These are phyloP conservation scores for Microcebus jonahi DNA, from an alignment of 2,113 vertebrate species.

Conservation along the genomic window DNA sequence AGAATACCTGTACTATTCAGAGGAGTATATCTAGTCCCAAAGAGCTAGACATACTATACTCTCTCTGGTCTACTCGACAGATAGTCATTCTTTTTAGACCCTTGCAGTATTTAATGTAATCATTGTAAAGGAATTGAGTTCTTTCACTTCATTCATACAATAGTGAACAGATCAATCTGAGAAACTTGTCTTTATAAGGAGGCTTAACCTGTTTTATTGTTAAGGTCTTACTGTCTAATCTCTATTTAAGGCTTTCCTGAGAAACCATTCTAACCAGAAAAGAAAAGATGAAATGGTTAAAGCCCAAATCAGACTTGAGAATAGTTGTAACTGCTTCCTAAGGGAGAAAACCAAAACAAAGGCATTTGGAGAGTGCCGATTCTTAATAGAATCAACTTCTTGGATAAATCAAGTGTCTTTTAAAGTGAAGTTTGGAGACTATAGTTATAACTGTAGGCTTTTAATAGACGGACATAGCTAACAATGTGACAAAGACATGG, in stretches of 20 bases:
- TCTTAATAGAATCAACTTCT: constrained; percentile 1
- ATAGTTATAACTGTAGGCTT: background rate
- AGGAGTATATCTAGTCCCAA: background rate
- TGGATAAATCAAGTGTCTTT: background rate
- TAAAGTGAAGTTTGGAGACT: background rate
- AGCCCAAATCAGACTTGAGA: background rate
- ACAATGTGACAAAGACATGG: constrained; percentile 27
- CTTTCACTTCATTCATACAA: background rate
- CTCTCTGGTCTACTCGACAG: background rate
- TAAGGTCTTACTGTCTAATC: background rate
- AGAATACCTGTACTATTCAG: background rate
- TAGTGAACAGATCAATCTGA: background rate
- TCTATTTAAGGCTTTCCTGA: background rate
- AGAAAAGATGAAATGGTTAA: constrained; percentile 12
- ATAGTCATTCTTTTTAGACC: background rate
- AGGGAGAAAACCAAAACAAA: constrained; percentile 26
- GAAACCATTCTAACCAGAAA: background rate
- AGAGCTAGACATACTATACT: background rate
- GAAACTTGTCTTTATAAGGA: background rate
- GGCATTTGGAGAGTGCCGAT: background rate
- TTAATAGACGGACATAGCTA: constrained; percentile 1
- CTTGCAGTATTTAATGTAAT: background rate
- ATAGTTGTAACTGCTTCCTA: constrained; percentile 6
- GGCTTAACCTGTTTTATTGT: background rate
- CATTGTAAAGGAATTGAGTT: background rate